Evolutionary conservation across 92 coral and sea anemone species (phyloP).

Genomic region (Phymanthus crucifer): DNA sequence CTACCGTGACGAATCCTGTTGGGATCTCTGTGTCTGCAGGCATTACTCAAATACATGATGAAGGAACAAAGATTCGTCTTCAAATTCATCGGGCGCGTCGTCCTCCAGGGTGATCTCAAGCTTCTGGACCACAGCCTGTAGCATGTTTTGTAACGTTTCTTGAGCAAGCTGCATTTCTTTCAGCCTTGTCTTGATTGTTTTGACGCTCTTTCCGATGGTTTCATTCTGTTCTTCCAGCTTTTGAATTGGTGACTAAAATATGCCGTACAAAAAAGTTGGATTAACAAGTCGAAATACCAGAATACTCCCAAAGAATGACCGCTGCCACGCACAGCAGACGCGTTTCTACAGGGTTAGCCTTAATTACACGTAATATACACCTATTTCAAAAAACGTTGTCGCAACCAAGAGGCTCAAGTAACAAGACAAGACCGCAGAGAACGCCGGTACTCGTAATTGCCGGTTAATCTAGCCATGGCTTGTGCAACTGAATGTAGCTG

Average conservation of each 20-base stretch:
- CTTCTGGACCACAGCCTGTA: constrained; percentile 75
- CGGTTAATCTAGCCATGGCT: no score
- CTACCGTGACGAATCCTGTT: no score
- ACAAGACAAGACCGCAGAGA: no score
- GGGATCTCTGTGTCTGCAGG: background rate
- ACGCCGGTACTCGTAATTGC: no score
- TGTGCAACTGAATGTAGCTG: no score
- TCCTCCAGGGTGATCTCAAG: constrained; percentile 80
- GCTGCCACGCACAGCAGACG: no score
- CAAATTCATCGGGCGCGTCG: constrained; percentile 65
- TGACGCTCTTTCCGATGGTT: constrained; percentile 56
- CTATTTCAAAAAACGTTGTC: no score
- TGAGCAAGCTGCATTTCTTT: constrained; percentile 73
- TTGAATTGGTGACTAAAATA: constrained; percentile 72
- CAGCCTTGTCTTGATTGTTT: constrained; percentile 53
- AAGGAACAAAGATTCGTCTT: constrained; percentile 3
- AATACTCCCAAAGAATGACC: no score
- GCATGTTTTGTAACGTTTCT: constrained; percentile 77
- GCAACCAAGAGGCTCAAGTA: no score
- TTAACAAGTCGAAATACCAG: background rate
- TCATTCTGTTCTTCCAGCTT: constrained; percentile 77
- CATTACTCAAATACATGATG: background rate
- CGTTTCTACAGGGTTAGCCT: no score
- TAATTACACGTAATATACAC: no score
- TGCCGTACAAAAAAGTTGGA: background rate